Evolutionary conservation across 2,888 invertebrate species (phyloP).

Genomic region (Eurytoma californica): DNA sequence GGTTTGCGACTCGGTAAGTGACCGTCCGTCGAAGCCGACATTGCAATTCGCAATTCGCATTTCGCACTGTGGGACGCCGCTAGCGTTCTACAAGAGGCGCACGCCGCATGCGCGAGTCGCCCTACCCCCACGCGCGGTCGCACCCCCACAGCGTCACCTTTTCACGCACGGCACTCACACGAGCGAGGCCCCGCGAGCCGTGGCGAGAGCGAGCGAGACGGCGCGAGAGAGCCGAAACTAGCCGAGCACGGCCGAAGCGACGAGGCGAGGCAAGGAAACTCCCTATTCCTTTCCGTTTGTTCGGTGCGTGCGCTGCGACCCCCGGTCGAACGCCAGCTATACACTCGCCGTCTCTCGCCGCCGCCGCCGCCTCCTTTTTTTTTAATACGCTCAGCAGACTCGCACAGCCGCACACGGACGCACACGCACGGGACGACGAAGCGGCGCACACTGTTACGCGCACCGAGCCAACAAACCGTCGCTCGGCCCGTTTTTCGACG

Average conservation of each 20-base stretch:
- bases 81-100: neutral
- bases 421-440: neutral
- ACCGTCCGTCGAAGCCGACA: neutral
- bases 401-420: neutral
- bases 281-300: conserved; percentile 69
- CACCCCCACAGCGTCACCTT: neutral
- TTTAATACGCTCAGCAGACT: neutral
- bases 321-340: conserved; percentile 67
- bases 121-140: neutral
- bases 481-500: conserved; percentile 37
- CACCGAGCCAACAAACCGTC: conserved; percentile 24
- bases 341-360: neutral
- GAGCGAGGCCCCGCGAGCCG: neutral
- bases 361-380: conserved; percentile 42
- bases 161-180: too few species aligned
- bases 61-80: too few species aligned
- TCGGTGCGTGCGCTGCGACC: conserved; percentile 66
- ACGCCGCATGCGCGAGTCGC: neutral
- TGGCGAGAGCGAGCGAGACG: conserved; percentile 6
- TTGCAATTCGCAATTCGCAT: neutral
- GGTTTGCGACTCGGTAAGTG: neutral
- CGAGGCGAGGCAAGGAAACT: conserved; percentile 67
- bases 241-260: conserved; percentile 52
- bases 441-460: neutral
- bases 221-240: conserved; percentile 25